A percentile compares a stretch with the other conserved stretches of the same genome.
These are phyloP conservation scores for Chymomyza caudatula DNA, from an alignment of 2,888 invertebrate genomes.

Conservation along the genomic window DNA sequence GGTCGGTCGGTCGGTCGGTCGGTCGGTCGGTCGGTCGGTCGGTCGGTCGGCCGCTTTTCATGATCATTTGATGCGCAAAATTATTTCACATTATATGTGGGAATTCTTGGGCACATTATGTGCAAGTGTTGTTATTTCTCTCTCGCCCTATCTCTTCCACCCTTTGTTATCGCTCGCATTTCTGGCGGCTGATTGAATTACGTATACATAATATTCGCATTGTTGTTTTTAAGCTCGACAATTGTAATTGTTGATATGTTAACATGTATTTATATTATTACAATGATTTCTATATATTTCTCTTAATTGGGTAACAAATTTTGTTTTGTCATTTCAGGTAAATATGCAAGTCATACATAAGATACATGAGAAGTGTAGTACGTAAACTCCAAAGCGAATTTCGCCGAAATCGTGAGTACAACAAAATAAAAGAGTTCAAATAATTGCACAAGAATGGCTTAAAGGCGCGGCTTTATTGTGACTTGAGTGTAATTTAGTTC, in stretches of 20 bases:
- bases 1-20: background rate
- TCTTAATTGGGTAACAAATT: background rate
- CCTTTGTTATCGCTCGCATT: background rate
- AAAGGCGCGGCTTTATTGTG: background rate
- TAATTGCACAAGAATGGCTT: background rate
- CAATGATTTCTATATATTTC: background rate
- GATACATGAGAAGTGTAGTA: background rate
- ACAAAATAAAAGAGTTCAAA: background rate
- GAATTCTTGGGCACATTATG: conserved; percentile 28
- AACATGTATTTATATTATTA: background rate
- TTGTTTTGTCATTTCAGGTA: conserved; percentile 3
- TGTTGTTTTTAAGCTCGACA: background rate
- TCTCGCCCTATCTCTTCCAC: background rate
- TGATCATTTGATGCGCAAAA: conserved; percentile 47
- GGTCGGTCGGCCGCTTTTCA: conserved; percentile 34
- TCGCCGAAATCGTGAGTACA: background rate
- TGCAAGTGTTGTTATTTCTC: background rate
- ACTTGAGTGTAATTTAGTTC: background rate
- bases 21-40: conserved; percentile 16
- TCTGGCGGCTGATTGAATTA: background rate
- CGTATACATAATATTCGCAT: background rate
- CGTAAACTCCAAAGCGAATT: background rate
- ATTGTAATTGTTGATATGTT: background rate
- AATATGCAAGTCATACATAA: background rate
- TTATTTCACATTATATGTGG: conserved; percentile 61